A percentile compares a stretch with the other conserved stretches of the same genome.
Conservation (phyloP, 2,797 vertebrate genomes). For the Sparidentex hasta region DNA sequence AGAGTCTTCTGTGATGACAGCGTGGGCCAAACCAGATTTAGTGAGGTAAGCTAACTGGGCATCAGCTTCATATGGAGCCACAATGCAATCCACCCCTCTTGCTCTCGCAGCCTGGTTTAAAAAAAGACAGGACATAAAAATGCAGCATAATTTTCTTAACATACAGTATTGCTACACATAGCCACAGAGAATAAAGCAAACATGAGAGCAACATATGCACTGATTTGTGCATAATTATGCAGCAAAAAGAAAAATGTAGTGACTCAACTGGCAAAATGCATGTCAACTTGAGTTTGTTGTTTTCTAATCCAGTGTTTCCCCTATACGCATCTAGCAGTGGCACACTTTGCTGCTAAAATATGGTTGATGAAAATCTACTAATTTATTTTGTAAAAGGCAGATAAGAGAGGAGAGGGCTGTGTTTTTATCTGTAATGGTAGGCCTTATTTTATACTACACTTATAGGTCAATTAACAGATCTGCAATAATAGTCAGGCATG, state of each 20-base stretch:
- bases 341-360: too few species aligned
- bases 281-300: background rate
- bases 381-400: too few species aligned
- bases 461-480: too few species aligned
- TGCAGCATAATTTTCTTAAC: background rate
- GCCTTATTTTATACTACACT: too few species aligned
- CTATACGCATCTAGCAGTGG: too few species aligned
- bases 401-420: too few species aligned
- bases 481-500: too few species aligned
- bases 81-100: constrained; percentile 93
- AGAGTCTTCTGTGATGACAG: constrained; percentile 96
- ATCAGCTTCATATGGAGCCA: constrained; percentile 98
- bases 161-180: background rate
- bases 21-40: constrained; percentile 91
- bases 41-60: constrained; percentile 95
- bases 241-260: background rate
- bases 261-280: background rate
- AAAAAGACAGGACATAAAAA: background rate
- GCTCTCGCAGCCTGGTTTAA: constrained; percentile 88
- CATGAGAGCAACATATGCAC: background rate
- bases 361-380: too few species aligned
- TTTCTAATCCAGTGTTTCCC: background rate
- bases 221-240: background rate
- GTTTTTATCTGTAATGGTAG: too few species aligned
- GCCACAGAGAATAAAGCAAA: background rate